Percentiles rank a stretch among this genome's conserved stretches.
Conservation (phyloP, 2,797 vertebrate genomes). For the Ceryle rudis region DNA sequence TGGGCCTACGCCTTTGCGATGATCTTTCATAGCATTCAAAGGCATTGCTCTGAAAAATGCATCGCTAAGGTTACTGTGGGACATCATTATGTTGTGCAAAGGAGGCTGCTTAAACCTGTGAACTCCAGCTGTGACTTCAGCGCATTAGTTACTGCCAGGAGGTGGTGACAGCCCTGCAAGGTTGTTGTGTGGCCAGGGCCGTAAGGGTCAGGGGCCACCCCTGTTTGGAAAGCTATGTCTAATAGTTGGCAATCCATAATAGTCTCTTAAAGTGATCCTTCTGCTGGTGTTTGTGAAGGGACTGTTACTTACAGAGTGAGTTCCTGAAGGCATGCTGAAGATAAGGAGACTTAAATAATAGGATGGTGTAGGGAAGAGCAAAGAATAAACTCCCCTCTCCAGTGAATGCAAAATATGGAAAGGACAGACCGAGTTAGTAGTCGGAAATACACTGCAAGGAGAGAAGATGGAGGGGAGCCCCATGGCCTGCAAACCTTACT, state of each 20-base stretch:
- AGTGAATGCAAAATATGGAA: not conserved
- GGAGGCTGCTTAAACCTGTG: not conserved
- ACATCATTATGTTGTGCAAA: not conserved
- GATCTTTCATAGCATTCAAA: not conserved
- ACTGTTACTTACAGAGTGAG: not conserved
- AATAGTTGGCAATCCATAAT: not conserved
- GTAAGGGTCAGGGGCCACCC: not conserved
- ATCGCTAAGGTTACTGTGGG: not conserved
- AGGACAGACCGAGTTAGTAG: not conserved
- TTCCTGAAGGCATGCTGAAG: not conserved
- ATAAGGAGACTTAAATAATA: not conserved
- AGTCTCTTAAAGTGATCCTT: not conserved
- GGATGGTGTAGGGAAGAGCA: not conserved
- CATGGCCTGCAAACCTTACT: not conserved
- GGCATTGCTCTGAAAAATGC: not conserved
- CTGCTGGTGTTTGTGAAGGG: not conserved
- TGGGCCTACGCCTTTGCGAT: not conserved
- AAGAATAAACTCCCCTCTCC: not conserved
- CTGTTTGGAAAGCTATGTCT: not conserved
- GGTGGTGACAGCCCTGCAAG: conserved; percentile 30
- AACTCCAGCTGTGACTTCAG: conserved; percentile 8
- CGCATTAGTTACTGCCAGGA: not conserved
- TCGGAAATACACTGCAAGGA: not conserved
- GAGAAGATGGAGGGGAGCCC: not conserved
- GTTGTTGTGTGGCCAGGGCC: not conserved